These are phyloP conservation scores for Helogale parvula DNA, from an alignment of 2,113 vertebrate species.

Conservation along the genomic window DNA sequence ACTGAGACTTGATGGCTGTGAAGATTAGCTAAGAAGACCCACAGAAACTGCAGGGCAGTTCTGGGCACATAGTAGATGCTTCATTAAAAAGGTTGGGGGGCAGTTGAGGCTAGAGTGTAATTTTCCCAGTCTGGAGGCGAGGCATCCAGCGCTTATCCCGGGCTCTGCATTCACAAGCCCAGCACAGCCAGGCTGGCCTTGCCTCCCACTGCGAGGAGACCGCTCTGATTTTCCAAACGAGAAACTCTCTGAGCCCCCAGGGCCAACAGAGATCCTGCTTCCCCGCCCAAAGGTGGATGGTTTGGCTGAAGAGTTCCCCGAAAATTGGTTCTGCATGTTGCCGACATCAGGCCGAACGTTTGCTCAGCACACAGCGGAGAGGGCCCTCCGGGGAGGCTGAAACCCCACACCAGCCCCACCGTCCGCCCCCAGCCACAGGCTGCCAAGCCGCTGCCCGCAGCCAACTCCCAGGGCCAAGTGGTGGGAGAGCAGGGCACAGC, in stretches of 20 bases:
- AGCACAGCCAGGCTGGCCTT: not conserved
- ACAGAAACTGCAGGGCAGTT: not conserved
- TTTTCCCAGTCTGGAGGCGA: not conserved
- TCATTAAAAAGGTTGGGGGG: not conserved
- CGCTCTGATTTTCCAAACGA: constrained; percentile 36
- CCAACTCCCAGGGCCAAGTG: constrained; percentile 61
- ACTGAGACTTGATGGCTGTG: not conserved
- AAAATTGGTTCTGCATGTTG: constrained; percentile 86
- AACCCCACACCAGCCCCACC: constrained; percentile 75
- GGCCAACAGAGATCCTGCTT: constrained; percentile 51
- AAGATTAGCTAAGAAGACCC: not conserved
- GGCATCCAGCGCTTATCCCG: not conserved
- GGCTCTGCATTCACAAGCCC: not conserved
- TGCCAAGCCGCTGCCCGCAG: constrained; percentile 79
- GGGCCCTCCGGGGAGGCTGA: constrained; percentile 81
- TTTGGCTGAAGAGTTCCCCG: constrained; percentile 72
- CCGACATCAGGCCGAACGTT: constrained; percentile 77
- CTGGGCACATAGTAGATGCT: constrained; percentile 24
- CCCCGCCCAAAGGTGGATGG: constrained; percentile 79
- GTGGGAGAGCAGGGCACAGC: not conserved
- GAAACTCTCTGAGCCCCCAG: constrained; percentile 16
- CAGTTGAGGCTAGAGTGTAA: not conserved
- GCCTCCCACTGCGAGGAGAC: not conserved
- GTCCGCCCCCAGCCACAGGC: constrained; percentile 57
- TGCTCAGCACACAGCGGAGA: constrained; percentile 81